These are phyloP conservation scores for Ochropleura leucogaster DNA, from an alignment of 2,888 invertebrate species.

Conservation along the genomic window DNA sequence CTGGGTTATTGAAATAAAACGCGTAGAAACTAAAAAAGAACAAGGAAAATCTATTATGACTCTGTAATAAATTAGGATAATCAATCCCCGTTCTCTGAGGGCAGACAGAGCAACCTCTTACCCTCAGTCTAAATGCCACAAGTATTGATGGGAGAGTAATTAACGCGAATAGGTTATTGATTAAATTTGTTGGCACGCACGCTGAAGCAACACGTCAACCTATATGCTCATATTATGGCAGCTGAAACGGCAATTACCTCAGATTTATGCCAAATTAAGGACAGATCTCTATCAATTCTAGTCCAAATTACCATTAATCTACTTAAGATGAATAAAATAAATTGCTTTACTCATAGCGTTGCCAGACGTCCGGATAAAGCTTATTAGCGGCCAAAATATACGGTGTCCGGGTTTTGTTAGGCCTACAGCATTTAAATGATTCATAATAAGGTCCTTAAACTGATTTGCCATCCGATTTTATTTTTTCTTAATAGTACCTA, in stretches of 20 bases:
- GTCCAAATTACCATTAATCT: conserved; percentile 27
- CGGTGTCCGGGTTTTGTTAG: too few relatives aligned
- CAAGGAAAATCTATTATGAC: too few relatives aligned
- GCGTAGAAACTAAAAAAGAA: too few relatives aligned
- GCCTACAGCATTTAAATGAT: too few relatives aligned
- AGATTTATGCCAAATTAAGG: conserved; percentile 41
- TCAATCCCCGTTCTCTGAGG: neutral
- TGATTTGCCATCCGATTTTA: too few relatives aligned
- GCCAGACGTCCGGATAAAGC: too few relatives aligned
- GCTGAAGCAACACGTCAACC: neutral
- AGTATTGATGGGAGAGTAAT: neutral
- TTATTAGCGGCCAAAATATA: too few relatives aligned
- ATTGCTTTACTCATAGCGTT: conserved; percentile 6
- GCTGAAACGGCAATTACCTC: conserved; percentile 5
- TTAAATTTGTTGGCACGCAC: conserved; percentile 39
- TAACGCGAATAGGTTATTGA: conserved; percentile 12
- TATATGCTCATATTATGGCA: conserved; percentile 14
- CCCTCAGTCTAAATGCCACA: neutral
- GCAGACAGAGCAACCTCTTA: neutral
- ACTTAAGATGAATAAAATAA: conserved; percentile 8
- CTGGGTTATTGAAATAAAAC: neutral
- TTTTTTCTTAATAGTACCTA: too few relatives aligned
- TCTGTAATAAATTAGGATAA: too few relatives aligned
- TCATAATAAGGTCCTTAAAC: too few relatives aligned
- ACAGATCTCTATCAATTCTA: conserved; percentile 10